A percentile compares a stretch with the other conserved stretches of the same genome.
These are phyloP conservation scores for Cynoglossus semilaevis DNA, from an alignment of 2,113 vertebrate genomes.

Conservation along the genomic window DNA sequence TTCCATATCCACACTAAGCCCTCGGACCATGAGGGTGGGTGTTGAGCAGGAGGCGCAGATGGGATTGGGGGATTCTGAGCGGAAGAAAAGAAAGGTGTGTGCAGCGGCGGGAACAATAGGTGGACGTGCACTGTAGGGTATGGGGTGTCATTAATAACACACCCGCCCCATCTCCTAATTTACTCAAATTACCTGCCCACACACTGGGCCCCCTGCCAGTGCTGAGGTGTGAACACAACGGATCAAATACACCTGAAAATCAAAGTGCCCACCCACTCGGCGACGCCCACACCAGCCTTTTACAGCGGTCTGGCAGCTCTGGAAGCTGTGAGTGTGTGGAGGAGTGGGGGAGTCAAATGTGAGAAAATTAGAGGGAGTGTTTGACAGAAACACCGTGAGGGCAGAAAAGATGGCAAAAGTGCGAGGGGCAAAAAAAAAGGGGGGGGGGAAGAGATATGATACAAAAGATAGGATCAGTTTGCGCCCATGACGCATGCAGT, in stretches of 20 bases:
- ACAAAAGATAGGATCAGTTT: constrained; percentile 47
- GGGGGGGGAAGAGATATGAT: constrained; percentile 4
- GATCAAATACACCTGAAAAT: constrained; percentile 77
- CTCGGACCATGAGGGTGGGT: constrained; percentile 39
- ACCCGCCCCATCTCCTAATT: constrained; percentile 74
- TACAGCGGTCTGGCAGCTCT: constrained; percentile 42
- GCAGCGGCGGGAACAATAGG: constrained; percentile 57
- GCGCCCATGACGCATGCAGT: constrained; percentile 26
- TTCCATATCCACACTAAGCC: constrained; percentile 45
- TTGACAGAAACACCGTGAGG: background rate
- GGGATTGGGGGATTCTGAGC: constrained; percentile 40
- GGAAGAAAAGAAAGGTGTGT: constrained; percentile 66
- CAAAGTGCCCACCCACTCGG: constrained; percentile 60
- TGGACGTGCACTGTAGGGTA: constrained; percentile 51
- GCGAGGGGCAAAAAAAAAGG: constrained; percentile 10
- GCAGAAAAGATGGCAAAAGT: background rate
- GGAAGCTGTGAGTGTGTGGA: constrained; percentile 5
- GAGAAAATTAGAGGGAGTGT: constrained; percentile 6
- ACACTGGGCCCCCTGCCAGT: constrained; percentile 48
- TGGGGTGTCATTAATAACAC: constrained; percentile 66
- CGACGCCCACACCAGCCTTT: constrained; percentile 55
- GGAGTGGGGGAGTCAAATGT: constrained; percentile 7
- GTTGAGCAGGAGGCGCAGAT: constrained; percentile 56
- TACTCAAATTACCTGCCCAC: constrained; percentile 74
- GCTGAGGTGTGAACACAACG: constrained; percentile 65